These are phyloP conservation scores for Acrobasis repandana DNA, from an alignment of 2,888 invertebrate genomes.

Conservation along the genomic window DNA sequence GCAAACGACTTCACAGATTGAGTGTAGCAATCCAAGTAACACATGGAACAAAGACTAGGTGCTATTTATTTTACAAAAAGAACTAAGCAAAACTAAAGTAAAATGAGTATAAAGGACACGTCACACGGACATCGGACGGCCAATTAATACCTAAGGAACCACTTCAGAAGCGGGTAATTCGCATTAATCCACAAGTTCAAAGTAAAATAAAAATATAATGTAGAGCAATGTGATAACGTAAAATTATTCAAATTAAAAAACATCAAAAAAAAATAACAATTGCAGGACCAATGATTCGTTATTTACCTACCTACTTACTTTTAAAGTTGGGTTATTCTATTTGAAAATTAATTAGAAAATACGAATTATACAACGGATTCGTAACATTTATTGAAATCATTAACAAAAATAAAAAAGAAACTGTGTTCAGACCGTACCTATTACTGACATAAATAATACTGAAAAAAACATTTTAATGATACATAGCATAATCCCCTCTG, in stretches of 20 bases:
- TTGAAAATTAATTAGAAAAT: too few species aligned
- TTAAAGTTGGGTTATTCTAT: too few species aligned
- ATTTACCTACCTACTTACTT: too few species aligned
- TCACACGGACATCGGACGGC: constrained; percentile 9
- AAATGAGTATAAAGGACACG: neutral
- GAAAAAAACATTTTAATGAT: too few species aligned
- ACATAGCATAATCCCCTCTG: too few species aligned
- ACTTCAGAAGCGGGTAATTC: neutral
- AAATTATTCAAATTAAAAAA: neutral
- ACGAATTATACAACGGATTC: too few species aligned
- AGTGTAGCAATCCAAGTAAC: neutral
- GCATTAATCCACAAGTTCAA: neutral
- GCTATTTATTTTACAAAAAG: neutral
- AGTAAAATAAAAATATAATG: neutral
- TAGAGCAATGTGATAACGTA: neutral
- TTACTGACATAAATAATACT: too few species aligned
- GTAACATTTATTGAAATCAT: too few species aligned
- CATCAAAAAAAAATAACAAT: too few species aligned
- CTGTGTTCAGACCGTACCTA: too few species aligned
- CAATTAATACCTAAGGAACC: neutral
- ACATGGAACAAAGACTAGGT: neutral
- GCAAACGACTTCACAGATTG: neutral
- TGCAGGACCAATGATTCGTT: too few species aligned
- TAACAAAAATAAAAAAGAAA: too few species aligned
- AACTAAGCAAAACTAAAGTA: neutral